Percentiles rank a stretch among this genome's conserved stretches.
These are phyloP conservation scores for Drosophila nigricruria DNA, from an alignment of 2,888 invertebrate genomes.

Conservation along the genomic window DNA sequence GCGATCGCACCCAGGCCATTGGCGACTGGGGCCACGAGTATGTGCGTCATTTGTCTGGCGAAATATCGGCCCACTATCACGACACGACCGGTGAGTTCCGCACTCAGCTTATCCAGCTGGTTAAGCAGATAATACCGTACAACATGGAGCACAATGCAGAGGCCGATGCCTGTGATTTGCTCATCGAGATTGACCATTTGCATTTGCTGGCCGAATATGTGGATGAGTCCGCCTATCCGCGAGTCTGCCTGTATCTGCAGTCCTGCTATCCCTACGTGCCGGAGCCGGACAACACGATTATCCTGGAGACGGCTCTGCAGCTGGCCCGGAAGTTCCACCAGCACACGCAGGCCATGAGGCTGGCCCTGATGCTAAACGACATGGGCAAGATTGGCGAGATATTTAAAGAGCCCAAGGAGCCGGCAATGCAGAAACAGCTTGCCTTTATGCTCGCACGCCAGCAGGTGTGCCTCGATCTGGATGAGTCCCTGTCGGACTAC, in stretches of 20 bases:
- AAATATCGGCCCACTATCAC: constrained; percentile 95
- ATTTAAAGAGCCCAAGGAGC: constrained; percentile 93
- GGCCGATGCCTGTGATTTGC: constrained; percentile 98
- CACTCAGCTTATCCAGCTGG: constrained; percentile 90
- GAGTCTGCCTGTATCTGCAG: constrained; percentile 94
- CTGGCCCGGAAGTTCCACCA: constrained; percentile 95
- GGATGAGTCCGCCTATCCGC: constrained; percentile 94
- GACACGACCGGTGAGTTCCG: constrained; percentile 85
- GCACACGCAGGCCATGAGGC: constrained; percentile 94
- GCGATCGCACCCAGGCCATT: constrained; percentile 92
- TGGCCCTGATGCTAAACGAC: constrained; percentile 96
- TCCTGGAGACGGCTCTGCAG: constrained; percentile 92
- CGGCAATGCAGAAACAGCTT: constrained; percentile 94
- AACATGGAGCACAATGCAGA: constrained; percentile 99
- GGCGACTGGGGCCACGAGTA: constrained; percentile 99
- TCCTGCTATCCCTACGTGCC: constrained; percentile 98
- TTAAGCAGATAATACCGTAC: constrained; percentile 95
- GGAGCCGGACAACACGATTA: constrained; percentile 95
- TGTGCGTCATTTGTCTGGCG: constrained; percentile 95
- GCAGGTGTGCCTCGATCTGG: constrained; percentile 94
- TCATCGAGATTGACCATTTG: constrained; percentile 98
- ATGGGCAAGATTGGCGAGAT: constrained; percentile 92
- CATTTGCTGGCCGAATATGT: constrained; percentile 94
- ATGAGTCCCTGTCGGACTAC: constrained; percentile 88
- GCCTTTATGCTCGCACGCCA: constrained; percentile 98